phyloP scores from a whole-genome alignment of 2,888 invertebrate species.

The Aspidiotus destructor region DNA sequence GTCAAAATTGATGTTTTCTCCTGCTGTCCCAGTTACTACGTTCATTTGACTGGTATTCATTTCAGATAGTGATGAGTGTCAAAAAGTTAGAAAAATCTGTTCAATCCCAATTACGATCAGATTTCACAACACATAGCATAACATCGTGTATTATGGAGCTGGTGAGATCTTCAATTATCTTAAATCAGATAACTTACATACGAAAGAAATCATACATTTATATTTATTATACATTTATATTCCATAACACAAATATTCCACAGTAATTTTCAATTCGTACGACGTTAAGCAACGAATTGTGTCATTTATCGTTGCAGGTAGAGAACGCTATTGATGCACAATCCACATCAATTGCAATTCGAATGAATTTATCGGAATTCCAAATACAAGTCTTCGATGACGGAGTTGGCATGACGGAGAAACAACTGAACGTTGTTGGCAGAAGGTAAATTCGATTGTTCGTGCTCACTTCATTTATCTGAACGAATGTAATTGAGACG shows the following conservation, averaged over 20 bases:
- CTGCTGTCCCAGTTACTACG: no score
- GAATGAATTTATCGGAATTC: constrained; percentile 17
- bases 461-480: background rate
- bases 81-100: constrained; percentile 5
- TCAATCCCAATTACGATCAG: constrained; percentile 20
- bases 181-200: background rate
- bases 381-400: constrained; percentile 19
- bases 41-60: no score
- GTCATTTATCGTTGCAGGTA: background rate
- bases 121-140: constrained; percentile 6
- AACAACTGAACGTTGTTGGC: constrained; percentile 9
- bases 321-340: constrained; percentile 25
- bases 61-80: constrained; percentile 3
- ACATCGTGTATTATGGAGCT: constrained; percentile 16
- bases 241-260: background rate
- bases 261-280: background rate
- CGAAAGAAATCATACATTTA: no score
- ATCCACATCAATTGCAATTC: constrained; percentile 9
- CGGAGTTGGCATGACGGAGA: constrained; percentile 13
- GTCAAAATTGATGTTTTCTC: no score
- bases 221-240: no score
- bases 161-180: constrained; percentile 10
- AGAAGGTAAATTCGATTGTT: constrained; percentile 10
- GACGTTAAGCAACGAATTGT: no score
- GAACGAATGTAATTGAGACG: constrained; percentile 66